Evolutionary conservation across 2,888 invertebrate genomes (phyloP).

Genomic region (Drosophila yooni): DNA sequence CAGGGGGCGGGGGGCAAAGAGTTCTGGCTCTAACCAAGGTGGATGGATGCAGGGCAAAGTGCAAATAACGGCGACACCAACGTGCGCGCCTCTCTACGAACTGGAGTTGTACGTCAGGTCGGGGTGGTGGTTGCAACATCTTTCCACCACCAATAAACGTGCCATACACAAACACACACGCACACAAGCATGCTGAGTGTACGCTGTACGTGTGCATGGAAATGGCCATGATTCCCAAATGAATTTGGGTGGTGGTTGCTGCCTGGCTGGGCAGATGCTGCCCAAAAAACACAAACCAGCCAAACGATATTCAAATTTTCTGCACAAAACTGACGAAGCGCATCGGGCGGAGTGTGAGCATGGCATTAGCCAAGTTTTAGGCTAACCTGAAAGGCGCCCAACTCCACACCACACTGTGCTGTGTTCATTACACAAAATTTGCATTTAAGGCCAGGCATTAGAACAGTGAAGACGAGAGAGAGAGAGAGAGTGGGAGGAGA

Average conservation of each 20-base stretch:
- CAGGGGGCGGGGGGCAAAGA: conserved; percentile 51
- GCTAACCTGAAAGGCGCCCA: conserved; percentile 42
- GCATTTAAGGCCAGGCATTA: conserved; percentile 62
- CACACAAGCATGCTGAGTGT: conserved; percentile 5
- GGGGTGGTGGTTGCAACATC: conserved; percentile 70
- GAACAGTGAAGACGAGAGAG: conserved; percentile 1
- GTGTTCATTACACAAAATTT: conserved; percentile 77
- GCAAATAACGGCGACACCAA: conserved; percentile 70
- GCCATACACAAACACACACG: conserved; percentile 34
- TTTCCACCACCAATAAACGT: conserved; percentile 70
- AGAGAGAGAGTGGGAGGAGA: background rate
- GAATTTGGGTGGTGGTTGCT: conserved; percentile 43
- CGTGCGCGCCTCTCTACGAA: conserved; percentile 29
- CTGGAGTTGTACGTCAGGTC: conserved; percentile 21
- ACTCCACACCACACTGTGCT: conserved; percentile 15
- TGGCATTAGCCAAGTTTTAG: conserved; percentile 61
- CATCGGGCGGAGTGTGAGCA: conserved; percentile 59
- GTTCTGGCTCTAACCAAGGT: conserved; percentile 52
- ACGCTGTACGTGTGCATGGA: conserved; percentile 40
- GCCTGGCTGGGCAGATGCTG: conserved; percentile 23
- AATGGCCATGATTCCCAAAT: conserved; percentile 51
- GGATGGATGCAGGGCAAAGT: conserved; percentile 63
- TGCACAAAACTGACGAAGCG: conserved; percentile 79
- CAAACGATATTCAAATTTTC: conserved; percentile 75
- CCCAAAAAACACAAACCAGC: conserved; percentile 25